Percentiles rank a stretch among this genome's conserved stretches.
These are phyloP conservation scores for Ashinkailepas kermadecensis DNA, from an alignment of 2,888 invertebrate genomes.

Conservation along the genomic window DNA sequence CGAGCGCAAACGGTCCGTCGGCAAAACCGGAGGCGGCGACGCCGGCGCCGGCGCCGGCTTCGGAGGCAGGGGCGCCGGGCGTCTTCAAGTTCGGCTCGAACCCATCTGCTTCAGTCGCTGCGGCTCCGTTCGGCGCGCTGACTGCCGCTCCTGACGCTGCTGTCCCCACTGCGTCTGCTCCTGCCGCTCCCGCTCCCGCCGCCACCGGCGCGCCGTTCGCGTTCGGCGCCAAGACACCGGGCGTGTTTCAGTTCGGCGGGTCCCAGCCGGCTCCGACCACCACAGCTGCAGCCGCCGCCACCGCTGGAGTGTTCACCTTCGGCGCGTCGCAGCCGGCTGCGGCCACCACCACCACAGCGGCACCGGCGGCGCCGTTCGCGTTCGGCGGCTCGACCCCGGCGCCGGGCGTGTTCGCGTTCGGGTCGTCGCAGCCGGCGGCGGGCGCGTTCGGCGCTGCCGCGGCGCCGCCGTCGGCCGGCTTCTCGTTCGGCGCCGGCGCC, in stretches of 20 bases:
- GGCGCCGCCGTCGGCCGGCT: slow-evolving; percentile 23
- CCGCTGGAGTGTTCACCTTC: not conserved
- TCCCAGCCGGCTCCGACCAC: not conserved
- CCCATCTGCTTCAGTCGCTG: not conserved
- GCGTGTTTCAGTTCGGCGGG: not conserved
- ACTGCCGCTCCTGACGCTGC: not conserved
- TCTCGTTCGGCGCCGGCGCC: slow-evolving; percentile 27
- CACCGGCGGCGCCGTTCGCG: not conserved
- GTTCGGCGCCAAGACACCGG: not conserved
- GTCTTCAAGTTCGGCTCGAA: slow-evolving; percentile 1
- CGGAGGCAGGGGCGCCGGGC: not conserved
- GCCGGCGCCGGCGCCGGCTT: not conserved
- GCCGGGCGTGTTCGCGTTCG: not conserved
- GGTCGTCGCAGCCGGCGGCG: not conserved
- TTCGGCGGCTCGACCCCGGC: not conserved
- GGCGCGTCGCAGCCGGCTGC: slow-evolving; percentile 15
- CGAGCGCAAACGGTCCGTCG: slow-evolving; percentile 22
- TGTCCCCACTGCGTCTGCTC: not conserved
- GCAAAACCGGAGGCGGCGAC: not conserved
- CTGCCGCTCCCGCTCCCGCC: not conserved
- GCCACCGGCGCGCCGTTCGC: not conserved
- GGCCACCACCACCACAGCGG: not conserved
- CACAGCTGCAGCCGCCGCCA: not conserved
- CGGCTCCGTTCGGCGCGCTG: not conserved
- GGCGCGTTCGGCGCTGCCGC: slow-evolving; percentile 22